Percentiles rank a stretch among this genome's conserved stretches.
These are phyloP conservation scores for Pectinophora gossypiella DNA, from an alignment of 1,140 invertebrate genomes.

Conservation along the genomic window DNA sequence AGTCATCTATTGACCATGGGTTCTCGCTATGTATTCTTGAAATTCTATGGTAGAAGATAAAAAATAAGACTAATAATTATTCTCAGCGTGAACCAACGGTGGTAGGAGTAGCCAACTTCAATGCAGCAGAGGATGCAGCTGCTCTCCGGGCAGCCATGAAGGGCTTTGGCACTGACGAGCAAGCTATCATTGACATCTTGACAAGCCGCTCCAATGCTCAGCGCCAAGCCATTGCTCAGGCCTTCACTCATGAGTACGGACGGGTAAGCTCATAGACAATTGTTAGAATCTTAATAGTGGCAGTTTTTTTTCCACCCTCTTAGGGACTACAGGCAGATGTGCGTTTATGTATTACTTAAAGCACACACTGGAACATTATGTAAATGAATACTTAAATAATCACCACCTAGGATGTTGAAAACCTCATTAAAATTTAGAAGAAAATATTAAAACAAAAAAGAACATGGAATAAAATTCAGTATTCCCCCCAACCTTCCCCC, in stretches of 20 bases:
- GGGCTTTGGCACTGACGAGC: conserved; percentile 85
- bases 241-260: conserved; percentile 85
- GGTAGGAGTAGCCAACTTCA: conserved; percentile 76
- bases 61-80: not conserved
- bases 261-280: conserved; percentile 72
- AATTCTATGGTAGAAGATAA: too few species aligned
- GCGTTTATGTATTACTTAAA: too few species aligned
- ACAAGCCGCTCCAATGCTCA: conserved; percentile 80
- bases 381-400: too few species aligned
- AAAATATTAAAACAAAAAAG: too few species aligned
- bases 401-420: too few species aligned
- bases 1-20: too few species aligned
- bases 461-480: too few species aligned
- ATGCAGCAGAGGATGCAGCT: conserved; percentile 81
- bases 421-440: too few species aligned
- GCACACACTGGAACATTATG: too few species aligned
- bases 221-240: conserved; percentile 79
- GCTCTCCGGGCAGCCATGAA: conserved; percentile 85
- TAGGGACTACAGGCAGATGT: too few species aligned
- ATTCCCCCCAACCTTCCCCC: too few species aligned
- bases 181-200: conserved; percentile 84
- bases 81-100: conserved; percentile 78
- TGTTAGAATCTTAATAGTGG: not conserved
- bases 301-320: not conserved
- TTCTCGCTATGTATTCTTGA: too few species aligned